Conservation (phyloP, 23 tunicate genomes). For the Ciona savignyi region DNA sequence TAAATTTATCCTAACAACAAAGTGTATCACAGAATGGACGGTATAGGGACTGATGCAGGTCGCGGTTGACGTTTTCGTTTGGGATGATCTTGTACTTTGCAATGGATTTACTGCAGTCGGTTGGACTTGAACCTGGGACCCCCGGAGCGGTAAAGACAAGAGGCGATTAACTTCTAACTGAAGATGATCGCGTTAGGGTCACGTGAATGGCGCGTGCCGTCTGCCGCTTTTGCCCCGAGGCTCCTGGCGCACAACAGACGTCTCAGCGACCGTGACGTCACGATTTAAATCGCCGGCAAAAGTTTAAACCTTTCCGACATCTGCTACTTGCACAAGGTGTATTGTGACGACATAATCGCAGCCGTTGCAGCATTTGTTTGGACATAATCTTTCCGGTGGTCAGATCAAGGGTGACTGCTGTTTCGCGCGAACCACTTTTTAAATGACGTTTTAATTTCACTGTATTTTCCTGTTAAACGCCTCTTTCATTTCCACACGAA, state of each 20-base stretch:
- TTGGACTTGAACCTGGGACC: not conserved
- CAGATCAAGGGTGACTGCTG: not conserved
- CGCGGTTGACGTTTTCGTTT: too few relatives aligned
- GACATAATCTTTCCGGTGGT: not conserved
- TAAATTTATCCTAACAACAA: too few relatives aligned
- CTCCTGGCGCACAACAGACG: constrained; percentile 12
- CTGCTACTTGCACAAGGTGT: constrained; percentile 16
- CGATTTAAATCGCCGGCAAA: constrained; percentile 4
- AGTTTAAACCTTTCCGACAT: constrained; percentile 3
- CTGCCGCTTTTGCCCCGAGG: constrained; percentile 41
- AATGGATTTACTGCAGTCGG: not conserved
- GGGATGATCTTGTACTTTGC: too few relatives aligned
- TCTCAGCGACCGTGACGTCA: constrained; percentile 7
- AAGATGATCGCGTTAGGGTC: constrained; percentile 8
- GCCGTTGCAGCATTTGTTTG: not conserved
- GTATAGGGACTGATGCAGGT: too few relatives aligned
- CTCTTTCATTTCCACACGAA: too few relatives aligned
- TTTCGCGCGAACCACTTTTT: too few relatives aligned
- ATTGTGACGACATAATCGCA: constrained; percentile 1
- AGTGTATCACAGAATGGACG: too few relatives aligned
- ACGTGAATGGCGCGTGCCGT: constrained; percentile 73
- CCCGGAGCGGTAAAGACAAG: not conserved
- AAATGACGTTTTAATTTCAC: too few relatives aligned
- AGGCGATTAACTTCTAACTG: not conserved
- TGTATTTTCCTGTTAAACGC: too few relatives aligned